phyloP scores from a whole-genome alignment of 1,140 invertebrate species.

The Drosophila orena region DNA sequence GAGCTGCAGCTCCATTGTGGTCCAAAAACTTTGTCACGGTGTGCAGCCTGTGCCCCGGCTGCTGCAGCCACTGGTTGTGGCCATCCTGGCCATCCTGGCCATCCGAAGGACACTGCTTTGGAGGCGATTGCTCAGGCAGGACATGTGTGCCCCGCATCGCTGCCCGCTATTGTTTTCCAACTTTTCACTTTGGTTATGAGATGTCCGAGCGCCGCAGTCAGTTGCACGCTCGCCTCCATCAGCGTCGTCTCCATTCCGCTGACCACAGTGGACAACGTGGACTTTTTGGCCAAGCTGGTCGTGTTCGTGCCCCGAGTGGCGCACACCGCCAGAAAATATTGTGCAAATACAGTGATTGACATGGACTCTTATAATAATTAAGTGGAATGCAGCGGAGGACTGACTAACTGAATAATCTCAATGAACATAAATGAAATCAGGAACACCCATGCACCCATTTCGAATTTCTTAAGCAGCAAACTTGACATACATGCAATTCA shows the following conservation, averaged over 20 bases:
- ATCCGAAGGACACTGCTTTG: background rate
- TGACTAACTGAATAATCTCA: too few relatives aligned
- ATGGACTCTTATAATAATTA: too few relatives aligned
- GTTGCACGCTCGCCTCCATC: slow-evolving; percentile 33
- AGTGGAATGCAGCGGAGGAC: too few relatives aligned
- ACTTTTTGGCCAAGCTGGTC: slow-evolving; percentile 30
- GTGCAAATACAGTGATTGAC: too few relatives aligned
- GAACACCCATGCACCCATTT: background rate
- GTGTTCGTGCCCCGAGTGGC: slow-evolving; percentile 14
- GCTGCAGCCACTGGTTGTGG: background rate
- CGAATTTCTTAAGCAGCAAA: background rate
- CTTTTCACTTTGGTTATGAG: slow-evolving; percentile 63
- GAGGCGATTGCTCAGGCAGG: slow-evolving; percentile 28
- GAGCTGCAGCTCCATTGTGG: slow-evolving; percentile 2
- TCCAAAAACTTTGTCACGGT: slow-evolving; percentile 31
- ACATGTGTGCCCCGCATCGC: slow-evolving; percentile 24
- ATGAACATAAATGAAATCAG: too few relatives aligned
- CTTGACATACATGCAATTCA: too few relatives aligned
- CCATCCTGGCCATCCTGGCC: slow-evolving; percentile 30
- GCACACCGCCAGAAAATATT: slow-evolving; percentile 3
- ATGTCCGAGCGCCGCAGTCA: slow-evolving; percentile 42
- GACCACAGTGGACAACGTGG: slow-evolving; percentile 43
- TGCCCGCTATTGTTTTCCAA: slow-evolving; percentile 51
- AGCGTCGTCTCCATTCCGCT: slow-evolving; percentile 13
- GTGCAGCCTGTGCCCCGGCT: background rate